These are phyloP conservation scores for Tetrao urogallus DNA, from an alignment of 2,113 vertebrate genomes.

Conservation along the genomic window DNA sequence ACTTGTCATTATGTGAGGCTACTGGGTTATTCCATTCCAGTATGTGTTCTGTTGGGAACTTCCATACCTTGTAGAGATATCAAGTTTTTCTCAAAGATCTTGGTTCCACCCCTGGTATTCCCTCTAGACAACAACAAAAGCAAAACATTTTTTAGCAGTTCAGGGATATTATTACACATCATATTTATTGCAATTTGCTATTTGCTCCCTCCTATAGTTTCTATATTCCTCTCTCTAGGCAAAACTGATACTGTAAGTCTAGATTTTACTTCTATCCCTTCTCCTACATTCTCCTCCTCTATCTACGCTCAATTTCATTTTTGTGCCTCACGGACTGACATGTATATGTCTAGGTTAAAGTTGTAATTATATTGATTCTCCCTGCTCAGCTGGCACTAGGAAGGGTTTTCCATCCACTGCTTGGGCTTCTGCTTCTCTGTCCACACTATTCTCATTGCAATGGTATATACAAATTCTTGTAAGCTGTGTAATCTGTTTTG, in stretches of 20 bases:
- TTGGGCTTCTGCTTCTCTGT: background rate
- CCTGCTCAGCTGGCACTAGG: background rate
- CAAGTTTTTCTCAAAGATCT: background rate
- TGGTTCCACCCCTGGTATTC: background rate
- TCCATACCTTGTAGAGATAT: background rate
- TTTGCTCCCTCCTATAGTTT: background rate
- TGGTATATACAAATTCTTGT: background rate
- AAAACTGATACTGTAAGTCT: background rate
- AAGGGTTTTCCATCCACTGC: background rate
- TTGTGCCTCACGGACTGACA: background rate
- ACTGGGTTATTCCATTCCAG: background rate
- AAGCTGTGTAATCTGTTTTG: background rate
- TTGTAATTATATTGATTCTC: background rate
- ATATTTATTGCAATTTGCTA: background rate
- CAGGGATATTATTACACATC: background rate
- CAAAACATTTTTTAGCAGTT: background rate
- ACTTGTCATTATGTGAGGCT: background rate
- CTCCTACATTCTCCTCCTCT: background rate
- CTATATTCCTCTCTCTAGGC: background rate
- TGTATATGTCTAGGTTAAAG: background rate
- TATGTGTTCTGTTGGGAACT: background rate
- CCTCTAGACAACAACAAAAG: background rate
- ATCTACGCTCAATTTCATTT: background rate
- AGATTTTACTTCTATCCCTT: background rate
- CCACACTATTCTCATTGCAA: fast-evolving